Conservation (phyloP, 2,888 invertebrate species). For the Panopea generosa region DNA sequence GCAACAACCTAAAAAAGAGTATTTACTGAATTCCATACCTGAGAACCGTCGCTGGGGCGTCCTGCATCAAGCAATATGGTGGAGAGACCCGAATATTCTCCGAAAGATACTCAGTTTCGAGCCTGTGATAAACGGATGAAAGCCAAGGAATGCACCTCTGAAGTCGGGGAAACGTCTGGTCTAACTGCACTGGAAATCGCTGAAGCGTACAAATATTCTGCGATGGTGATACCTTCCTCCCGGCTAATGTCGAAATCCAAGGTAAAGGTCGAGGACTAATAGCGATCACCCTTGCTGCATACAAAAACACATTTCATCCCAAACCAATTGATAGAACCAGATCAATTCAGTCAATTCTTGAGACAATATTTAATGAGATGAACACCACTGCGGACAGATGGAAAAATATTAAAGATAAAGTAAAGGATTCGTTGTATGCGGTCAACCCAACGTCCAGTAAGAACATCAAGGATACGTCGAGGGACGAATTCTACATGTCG, state of each 20-base stretch:
- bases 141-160: constrained; percentile 49
- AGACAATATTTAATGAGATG: constrained; percentile 44
- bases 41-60: constrained; percentile 57
- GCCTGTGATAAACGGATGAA: constrained; percentile 42
- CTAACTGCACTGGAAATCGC: constrained; percentile 48
- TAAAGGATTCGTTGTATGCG: constrained; percentile 42
- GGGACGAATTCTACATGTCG: constrained; percentile 16
- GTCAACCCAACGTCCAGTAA: constrained; percentile 21
- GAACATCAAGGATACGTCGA: constrained; percentile 5
- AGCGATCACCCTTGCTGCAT: constrained; percentile 52
- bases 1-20: constrained; percentile 36
- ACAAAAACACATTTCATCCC: constrained; percentile 61
- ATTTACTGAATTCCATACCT: constrained; percentile 53
- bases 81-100: constrained; percentile 32
- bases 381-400: constrained; percentile 40
- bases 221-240: constrained; percentile 43
- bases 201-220: constrained; percentile 22
- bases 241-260: constrained; percentile 6
- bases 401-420: constrained; percentile 48
- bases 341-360: constrained; percentile 25
- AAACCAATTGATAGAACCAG: constrained; percentile 28
- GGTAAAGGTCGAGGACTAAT: constrained; percentile 39
- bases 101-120: constrained; percentile 30
- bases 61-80: constrained; percentile 57
- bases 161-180: constrained; percentile 30